phyloP scores from a whole-genome alignment of 2,888 invertebrate species.

The Tinea pellionella region DNA sequence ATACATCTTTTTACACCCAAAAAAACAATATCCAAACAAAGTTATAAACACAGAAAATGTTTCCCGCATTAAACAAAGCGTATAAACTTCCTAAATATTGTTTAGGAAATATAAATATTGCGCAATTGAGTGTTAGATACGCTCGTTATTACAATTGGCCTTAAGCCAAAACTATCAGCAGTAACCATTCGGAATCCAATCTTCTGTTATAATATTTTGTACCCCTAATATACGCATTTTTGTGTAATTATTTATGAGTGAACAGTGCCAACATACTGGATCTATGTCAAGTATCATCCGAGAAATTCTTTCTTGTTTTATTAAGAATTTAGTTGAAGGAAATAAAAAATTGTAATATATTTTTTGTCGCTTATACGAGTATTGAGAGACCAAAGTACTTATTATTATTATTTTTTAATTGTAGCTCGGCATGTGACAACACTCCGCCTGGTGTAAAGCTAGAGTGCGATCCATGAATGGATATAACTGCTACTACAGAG shows the following conservation, averaged over 20 bases:
- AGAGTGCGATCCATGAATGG: too few relatives aligned
- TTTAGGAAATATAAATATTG: slow-evolving; percentile 2
- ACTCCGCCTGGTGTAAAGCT: too few relatives aligned
- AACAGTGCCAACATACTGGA: neutral
- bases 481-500: too few relatives aligned
- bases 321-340: too few relatives aligned
- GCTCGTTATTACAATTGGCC: neutral
- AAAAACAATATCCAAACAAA: too few relatives aligned
- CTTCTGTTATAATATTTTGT: neutral
- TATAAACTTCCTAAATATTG: neutral
- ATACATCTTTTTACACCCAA: too few relatives aligned
- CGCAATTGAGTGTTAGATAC: neutral
- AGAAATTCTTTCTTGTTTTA: too few relatives aligned
- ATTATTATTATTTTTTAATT: too few relatives aligned
- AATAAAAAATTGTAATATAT: too few relatives aligned
- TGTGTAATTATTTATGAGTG: slow-evolving; percentile 2
- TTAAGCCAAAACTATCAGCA: neutral
- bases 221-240: neutral
- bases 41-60: neutral
- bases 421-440: too few relatives aligned
- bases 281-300: neutral
- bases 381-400: too few relatives aligned
- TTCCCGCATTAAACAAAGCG: neutral
- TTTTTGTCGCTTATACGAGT: too few relatives aligned
- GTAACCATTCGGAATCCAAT: neutral